Evolutionary conservation across 2,888 invertebrate genomes (phyloP).

Genomic region (Stramonita haemastoma): DNA sequence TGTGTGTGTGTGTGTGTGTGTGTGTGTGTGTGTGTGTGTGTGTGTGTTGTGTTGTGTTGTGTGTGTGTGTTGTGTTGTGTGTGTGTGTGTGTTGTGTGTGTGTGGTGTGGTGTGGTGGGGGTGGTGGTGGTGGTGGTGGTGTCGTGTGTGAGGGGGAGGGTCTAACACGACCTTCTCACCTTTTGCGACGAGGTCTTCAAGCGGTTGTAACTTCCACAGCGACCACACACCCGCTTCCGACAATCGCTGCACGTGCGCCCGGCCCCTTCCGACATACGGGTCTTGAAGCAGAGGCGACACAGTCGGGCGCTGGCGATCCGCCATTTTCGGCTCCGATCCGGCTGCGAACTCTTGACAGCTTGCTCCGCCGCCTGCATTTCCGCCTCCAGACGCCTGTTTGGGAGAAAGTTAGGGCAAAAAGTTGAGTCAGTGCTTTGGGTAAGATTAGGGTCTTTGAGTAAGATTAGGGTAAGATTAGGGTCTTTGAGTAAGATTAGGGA

Average conservation of each 20-base stretch:
- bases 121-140: no score
- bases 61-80: no score
- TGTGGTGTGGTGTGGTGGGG: no score
- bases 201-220: conserved; percentile 65
- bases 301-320: conserved; percentile 52
- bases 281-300: conserved; percentile 73
- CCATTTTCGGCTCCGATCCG: conserved; percentile 30
- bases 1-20: no score
- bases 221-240: conserved; percentile 70
- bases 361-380: conserved; percentile 41
- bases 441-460: no score
- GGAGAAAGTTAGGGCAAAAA: background rate
- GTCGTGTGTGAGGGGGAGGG: background rate
- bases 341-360: conserved; percentile 25
- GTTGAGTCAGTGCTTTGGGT: no score
- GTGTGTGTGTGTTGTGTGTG: no score
- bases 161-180: background rate
- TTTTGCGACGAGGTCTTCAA: conserved; percentile 12
- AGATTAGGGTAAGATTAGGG: no score
- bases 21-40: no score
- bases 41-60: no score
- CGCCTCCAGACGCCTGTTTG: conserved; percentile 18
- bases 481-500: no score
- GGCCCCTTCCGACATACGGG: conserved; percentile 72
- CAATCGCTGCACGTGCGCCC: conserved; percentile 72